A percentile compares a stretch with the other conserved stretches of the same genome.
Evolutionary conservation across 2,888 invertebrate species (phyloP).

Genomic region (Pyrrhia umbra): DNA sequence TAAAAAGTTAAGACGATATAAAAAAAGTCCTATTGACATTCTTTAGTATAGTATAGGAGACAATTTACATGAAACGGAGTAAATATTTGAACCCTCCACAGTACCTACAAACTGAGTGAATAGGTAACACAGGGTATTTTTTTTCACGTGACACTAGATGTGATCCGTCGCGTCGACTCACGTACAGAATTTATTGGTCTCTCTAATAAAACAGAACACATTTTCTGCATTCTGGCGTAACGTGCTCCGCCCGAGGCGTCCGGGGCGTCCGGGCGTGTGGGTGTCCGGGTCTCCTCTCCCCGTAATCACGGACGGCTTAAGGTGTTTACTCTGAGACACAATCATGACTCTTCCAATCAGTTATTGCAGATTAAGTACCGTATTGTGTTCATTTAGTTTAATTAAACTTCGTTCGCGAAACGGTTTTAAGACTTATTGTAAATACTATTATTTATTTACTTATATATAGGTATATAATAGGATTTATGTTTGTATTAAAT

Average conservation of each 20-base stretch:
- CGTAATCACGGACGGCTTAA: slow-evolving; percentile 69
- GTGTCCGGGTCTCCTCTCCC: slow-evolving; percentile 20
- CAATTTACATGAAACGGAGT: neutral
- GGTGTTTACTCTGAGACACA: slow-evolving; percentile 67
- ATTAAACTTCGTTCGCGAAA: slow-evolving; percentile 30
- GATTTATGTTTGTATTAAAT: too few relatives aligned
- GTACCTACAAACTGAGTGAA: slow-evolving; percentile 2
- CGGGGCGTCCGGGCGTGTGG: slow-evolving; percentile 7
- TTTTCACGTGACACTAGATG: slow-evolving; percentile 70
- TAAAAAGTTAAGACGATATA: too few relatives aligned
- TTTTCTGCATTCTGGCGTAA: slow-evolving; percentile 81
- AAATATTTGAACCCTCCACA: slow-evolving; percentile 6
- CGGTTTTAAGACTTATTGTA: slow-evolving; percentile 7
- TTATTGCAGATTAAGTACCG: slow-evolving; percentile 48
- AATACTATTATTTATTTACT: too few relatives aligned
- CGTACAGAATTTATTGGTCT: slow-evolving; percentile 86
- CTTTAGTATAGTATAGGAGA: too few relatives aligned
- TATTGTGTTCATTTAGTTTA: slow-evolving; percentile 36
- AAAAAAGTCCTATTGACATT: too few relatives aligned
- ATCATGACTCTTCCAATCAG: slow-evolving; percentile 60
- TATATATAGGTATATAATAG: too few relatives aligned
- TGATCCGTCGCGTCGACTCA: slow-evolving; percentile 77
- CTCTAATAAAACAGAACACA: slow-evolving; percentile 86
- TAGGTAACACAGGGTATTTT: slow-evolving; percentile 64
- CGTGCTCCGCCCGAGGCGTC: slow-evolving; percentile 57